phyloP scores from a whole-genome alignment of 1,140 invertebrate species.

The Drosophila sechellia region DNA sequence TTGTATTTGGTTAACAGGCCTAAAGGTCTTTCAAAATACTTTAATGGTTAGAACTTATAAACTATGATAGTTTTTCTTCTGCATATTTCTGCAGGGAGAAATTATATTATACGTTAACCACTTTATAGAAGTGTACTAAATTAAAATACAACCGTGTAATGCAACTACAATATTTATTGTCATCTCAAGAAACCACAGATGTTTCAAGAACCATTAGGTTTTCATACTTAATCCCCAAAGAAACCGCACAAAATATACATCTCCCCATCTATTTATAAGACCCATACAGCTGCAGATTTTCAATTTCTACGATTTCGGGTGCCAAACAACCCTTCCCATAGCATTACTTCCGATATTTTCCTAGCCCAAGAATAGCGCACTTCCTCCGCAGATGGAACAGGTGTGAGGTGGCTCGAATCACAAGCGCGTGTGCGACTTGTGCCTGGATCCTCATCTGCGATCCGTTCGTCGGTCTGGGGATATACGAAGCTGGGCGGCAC shows the following conservation, averaged over 20 bases:
- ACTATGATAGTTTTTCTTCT: too few relatives aligned
- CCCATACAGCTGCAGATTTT: conserved; percentile 8
- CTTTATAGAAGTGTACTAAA: too few relatives aligned
- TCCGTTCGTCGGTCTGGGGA: conserved; percentile 61
- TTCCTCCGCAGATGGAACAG: conserved; percentile 26
- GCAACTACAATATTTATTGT: background rate
- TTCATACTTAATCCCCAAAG: background rate
- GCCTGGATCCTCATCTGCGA: conserved; percentile 33
- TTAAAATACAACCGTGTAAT: too few relatives aligned
- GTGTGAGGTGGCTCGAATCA: conserved; percentile 62
- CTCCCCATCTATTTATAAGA: conserved; percentile 18
- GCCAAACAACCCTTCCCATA: conserved; percentile 22
- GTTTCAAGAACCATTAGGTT: background rate
- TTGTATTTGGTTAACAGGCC: background rate
- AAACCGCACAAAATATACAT: conserved; percentile 6
- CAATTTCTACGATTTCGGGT: too few relatives aligned
- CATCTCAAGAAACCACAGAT: background rate
- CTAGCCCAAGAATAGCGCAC: conserved; percentile 5
- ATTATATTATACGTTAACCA: too few relatives aligned
- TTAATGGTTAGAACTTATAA: too few relatives aligned
- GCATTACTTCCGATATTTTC: conserved; percentile 38
- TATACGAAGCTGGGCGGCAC: conserved; percentile 47
- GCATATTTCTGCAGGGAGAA: too few relatives aligned
- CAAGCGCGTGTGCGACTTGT: conserved; percentile 74
- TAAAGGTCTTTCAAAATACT: background rate